Base-by-base conservation (phyloP, 1,140 invertebrate species). In the Drosophila subpulchrella region DNA sequence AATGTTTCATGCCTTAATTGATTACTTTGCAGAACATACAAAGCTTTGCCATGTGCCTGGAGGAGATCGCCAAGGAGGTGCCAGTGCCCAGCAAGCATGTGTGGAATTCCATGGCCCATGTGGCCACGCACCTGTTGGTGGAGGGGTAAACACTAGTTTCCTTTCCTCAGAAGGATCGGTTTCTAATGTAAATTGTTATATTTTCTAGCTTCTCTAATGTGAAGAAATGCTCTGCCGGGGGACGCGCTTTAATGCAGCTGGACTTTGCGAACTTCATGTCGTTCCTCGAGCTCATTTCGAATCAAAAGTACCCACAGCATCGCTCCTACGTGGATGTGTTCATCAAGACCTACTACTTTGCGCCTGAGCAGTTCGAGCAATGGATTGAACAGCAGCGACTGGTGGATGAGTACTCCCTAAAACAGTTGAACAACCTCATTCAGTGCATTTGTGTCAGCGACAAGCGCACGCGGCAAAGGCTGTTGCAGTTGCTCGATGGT, bases 311-410 rank as follows among this genome's bases (percentile, higher is more conserved):
- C 13, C 94, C 99, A 39, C 97, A 98, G 10, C 96, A 97, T 89
- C 95, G 95, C 80, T 96, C 97, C 51, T 98, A 97, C 83, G 98
- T 99, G 0, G 98, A 99, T 93, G 94, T 94, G 27, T 99, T 98
- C 90, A 97, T 99, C 2, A 99, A 99, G 92, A 98, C 98, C 0
- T 99, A 97, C 92, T 99, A 99, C 93, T 94, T 98, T 74, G 96
- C 97, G 0, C 96, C 98, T 79, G 94, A 94, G 62, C 95, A 95
- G 62, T 94, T 99, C 6, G 97, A 99, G 93, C 94, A 95, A 17
- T 99, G 98, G 96, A 95, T 99, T 11, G 94, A 95, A 74, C 95
- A 96, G 46, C 97, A 98, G 92, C 95, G 96, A 93, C 97, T 98
- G 91, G 41, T 51, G 24, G 83, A 81, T 30, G 81, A 82, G 17